Percentiles rank a stretch among this genome's conserved stretches.
Evolutionary conservation across 2,113 vertebrate species (phyloP).

Genomic region (Melierax canorus): DNA sequence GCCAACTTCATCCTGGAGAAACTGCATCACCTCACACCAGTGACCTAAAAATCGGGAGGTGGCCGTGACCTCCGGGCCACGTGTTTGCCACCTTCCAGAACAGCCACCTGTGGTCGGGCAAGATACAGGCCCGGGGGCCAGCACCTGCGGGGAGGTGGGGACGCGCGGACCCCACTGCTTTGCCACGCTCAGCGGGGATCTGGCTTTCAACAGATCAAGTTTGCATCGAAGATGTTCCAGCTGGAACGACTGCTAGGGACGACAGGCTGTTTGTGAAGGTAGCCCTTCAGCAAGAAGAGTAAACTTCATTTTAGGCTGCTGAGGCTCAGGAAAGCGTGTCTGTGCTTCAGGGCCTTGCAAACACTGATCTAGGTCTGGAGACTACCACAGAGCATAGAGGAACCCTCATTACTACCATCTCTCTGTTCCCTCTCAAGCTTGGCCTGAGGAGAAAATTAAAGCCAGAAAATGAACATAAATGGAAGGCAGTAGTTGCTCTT

Average conservation of each 20-base stretch:
- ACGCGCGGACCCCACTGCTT: background rate
- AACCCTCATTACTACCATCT: background rate
- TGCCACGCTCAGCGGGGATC: background rate
- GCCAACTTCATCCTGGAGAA: background rate
- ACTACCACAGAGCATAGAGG: background rate
- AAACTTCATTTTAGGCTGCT: background rate
- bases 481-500: background rate
- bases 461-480: background rate
- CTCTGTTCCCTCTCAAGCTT: background rate
- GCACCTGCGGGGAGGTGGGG: background rate
- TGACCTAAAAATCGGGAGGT: background rate
- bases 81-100: background rate
- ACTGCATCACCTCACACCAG: background rate
- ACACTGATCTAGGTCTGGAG: background rate
- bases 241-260: background rate
- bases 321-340: background rate
- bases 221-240: background rate
- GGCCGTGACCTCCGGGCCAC: fast-evolving
- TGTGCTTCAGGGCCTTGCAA: background rate
- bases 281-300: background rate
- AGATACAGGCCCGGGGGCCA: background rate
- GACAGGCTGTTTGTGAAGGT: background rate
- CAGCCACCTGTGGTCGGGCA: background rate
- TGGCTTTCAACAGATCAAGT: background rate
- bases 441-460: background rate